Conservation (phyloP, 2,113 vertebrate genomes). For the Chauna torquata region DNA sequence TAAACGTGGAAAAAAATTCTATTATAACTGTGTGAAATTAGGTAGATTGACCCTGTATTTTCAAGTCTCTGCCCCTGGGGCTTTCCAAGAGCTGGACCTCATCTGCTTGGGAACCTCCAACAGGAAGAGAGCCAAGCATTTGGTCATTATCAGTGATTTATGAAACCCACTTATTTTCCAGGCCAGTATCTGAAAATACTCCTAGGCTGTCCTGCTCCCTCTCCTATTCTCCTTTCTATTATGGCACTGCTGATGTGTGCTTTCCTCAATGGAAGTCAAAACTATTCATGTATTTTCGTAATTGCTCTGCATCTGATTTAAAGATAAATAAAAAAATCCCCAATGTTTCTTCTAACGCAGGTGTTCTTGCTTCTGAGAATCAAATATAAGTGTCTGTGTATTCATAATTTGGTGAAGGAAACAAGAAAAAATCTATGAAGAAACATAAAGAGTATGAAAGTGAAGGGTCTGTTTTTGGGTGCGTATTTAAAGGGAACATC, state of each 20-base stretch:
- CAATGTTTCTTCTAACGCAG: neutral
- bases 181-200: neutral
- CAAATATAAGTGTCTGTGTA: neutral
- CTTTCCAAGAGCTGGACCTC: neutral
- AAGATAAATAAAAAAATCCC: neutral
- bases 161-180: neutral
- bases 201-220: neutral
- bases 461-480: neutral
- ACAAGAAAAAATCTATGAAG: neutral
- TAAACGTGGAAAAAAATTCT: neutral
- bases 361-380: neutral
- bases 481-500: fast-evolving
- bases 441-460: neutral
- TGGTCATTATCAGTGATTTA: neutral
- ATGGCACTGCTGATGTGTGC: neutral
- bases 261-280: neutral
- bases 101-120: neutral
- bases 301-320: neutral
- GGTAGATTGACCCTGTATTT: neutral
- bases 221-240: neutral
- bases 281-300: neutral
- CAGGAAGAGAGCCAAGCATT: neutral
- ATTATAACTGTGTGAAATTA: neutral
- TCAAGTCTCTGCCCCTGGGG: neutral
- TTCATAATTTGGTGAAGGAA: neutral